phyloP scores from a whole-genome alignment of 1,140 invertebrate species.

The Pentalonia nigronervosa region DNA sequence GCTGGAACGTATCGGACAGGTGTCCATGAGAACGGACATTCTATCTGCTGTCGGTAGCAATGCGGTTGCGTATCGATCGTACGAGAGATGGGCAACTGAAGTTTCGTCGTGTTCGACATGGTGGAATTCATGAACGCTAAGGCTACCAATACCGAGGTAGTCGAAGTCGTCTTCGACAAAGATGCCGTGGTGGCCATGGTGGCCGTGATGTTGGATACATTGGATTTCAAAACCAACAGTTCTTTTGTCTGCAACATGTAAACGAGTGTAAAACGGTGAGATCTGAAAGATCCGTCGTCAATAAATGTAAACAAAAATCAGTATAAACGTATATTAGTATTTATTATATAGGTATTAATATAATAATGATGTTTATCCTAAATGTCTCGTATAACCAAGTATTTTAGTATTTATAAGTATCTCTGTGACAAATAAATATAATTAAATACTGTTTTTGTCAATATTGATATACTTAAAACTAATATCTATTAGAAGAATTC shows the following conservation, averaged over 20 bases:
- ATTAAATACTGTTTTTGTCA: no score
- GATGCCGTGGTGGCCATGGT: not conserved
- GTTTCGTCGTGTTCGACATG: not conserved
- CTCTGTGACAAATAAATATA: no score
- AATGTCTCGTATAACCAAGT: no score
- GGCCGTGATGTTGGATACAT: not conserved
- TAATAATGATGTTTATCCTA: no score
- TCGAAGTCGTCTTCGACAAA: not conserved
- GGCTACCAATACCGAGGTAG: not conserved
- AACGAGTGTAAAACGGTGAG: not conserved
- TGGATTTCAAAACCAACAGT: not conserved
- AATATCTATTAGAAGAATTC: no score
- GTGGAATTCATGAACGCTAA: not conserved
- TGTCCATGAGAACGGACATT: not conserved
- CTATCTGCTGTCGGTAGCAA: not conserved
- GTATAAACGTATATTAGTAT: not conserved
- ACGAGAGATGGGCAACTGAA: not conserved
- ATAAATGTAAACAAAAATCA: not conserved
- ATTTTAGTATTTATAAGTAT: no score
- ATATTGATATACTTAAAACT: no score
- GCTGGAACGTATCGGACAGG: not conserved
- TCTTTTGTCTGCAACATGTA: slow-evolving; percentile 39
- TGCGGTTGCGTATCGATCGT: not conserved
- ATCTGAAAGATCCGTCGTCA: not conserved
- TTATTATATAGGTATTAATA: no score